Evolutionary conservation across 2,113 vertebrate species (phyloP).

Genomic region (Chionis minor): DNA sequence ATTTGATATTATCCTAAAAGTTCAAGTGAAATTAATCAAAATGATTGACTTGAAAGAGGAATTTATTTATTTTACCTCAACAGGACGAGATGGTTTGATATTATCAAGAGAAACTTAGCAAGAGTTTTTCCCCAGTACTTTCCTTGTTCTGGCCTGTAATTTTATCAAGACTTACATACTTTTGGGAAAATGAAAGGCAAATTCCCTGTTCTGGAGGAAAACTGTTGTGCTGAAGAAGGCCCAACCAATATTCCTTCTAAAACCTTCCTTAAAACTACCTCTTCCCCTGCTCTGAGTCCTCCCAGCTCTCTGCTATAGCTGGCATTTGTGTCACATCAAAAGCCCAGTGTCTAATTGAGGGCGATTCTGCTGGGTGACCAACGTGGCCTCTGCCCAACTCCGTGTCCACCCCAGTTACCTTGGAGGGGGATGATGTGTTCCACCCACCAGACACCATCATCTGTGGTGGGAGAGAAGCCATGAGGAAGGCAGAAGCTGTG

Average conservation of each 20-base stretch:
- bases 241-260: background rate
- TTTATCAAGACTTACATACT: background rate
- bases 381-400: background rate
- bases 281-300: background rate
- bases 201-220: background rate
- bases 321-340: background rate
- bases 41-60: background rate
- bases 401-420: background rate
- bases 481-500: background rate
- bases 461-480: background rate
- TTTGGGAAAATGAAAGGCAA: background rate
- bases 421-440: background rate
- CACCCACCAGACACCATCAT: accelerated
- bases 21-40: slow-evolving; percentile 17
- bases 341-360: background rate
- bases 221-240: background rate
- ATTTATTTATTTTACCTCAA: background rate
- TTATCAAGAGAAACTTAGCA: background rate
- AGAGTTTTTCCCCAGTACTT: background rate
- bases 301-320: background rate
- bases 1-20: background rate
- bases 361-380: background rate
- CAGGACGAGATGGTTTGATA: background rate
- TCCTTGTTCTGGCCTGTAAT: background rate
- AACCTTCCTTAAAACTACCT: background rate